Evolutionary conservation across 2,113 vertebrate genomes (phyloP).

Genomic region (Coptodon rendalli): DNA sequence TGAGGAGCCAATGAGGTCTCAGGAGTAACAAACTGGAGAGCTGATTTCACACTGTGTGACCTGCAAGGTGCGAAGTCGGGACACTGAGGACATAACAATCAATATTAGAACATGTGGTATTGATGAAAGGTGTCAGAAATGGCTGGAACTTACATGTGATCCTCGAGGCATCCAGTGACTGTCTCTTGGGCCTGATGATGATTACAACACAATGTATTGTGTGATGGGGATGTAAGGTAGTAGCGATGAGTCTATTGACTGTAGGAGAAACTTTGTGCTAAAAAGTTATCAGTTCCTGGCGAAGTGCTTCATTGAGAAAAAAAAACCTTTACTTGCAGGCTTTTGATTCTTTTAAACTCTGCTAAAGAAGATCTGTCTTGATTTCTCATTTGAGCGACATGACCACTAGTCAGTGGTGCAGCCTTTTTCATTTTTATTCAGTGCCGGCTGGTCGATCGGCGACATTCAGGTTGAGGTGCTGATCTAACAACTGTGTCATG

Average conservation of each 20-base stretch:
- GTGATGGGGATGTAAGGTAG: not conserved
- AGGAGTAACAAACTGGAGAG: slow-evolving; percentile 51
- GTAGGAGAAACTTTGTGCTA: not conserved
- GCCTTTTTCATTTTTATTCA: not conserved
- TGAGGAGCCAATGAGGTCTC: slow-evolving; percentile 46
- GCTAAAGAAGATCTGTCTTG: not conserved
- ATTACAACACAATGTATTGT: slow-evolving; percentile 39
- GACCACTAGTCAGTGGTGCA: not conserved
- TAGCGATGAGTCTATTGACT: not conserved
- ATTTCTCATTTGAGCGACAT: not conserved
- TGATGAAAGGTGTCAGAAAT: slow-evolving; percentile 67
- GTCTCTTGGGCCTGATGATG: slow-evolving; percentile 49
- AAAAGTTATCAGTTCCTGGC: not conserved
- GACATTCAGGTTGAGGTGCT: slow-evolving; percentile 28
- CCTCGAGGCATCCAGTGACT: slow-evolving; percentile 38
- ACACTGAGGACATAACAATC: slow-evolving; percentile 64
- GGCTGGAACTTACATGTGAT: slow-evolving; percentile 48
- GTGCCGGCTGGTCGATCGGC: not conserved
- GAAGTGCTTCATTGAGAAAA: not conserved
- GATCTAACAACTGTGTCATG: slow-evolving; percentile 39
- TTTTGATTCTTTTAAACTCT: not conserved
- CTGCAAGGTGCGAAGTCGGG: slow-evolving; percentile 44
- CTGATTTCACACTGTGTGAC: slow-evolving; percentile 50
- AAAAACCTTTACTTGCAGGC: not conserved
- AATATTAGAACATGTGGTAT: slow-evolving; percentile 65